These are phyloP conservation scores for Suricata suricatta DNA, from an alignment of 2,113 vertebrate species.

Conservation along the genomic window DNA sequence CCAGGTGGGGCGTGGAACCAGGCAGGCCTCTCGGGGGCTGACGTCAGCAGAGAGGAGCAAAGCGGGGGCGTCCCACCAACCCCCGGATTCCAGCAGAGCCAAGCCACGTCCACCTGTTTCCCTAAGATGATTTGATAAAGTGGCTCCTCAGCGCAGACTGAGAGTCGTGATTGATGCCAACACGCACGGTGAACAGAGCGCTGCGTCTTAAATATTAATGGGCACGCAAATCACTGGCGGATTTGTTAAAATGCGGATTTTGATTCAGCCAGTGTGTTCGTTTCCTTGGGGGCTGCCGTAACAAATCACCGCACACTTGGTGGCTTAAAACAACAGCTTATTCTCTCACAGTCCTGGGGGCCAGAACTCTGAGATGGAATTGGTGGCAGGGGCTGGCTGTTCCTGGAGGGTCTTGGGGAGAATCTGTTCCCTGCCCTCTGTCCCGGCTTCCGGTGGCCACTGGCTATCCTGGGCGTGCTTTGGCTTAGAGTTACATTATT, in stretches of 20 bases:
- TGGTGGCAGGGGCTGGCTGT: too few species aligned
- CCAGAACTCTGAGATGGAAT: background rate
- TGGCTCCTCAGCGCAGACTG: background rate
- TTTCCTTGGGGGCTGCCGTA: background rate
- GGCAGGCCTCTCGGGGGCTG: background rate
- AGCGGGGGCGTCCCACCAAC: fast-evolving
- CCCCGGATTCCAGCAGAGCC: background rate
- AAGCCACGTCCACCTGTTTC: background rate
- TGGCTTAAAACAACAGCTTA: background rate
- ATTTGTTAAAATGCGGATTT: background rate
- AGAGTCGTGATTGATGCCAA: background rate
- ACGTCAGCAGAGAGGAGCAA: background rate
- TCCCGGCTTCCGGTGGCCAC: background rate
- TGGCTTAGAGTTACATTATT: too few species aligned
- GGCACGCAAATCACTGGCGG: background rate
- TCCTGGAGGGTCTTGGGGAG: background rate
- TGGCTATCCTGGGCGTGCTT: background rate
- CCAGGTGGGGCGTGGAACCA: background rate
- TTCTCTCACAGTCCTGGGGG: background rate
- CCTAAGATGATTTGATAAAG: background rate
- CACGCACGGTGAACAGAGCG: fast-evolving
- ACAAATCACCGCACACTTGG: background rate
- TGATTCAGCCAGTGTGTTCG: background rate
- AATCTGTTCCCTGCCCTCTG: background rate
- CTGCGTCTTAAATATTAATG: background rate